phyloP scores from a whole-genome alignment of 2,888 invertebrate genomes.

The Timema podura region DNA sequence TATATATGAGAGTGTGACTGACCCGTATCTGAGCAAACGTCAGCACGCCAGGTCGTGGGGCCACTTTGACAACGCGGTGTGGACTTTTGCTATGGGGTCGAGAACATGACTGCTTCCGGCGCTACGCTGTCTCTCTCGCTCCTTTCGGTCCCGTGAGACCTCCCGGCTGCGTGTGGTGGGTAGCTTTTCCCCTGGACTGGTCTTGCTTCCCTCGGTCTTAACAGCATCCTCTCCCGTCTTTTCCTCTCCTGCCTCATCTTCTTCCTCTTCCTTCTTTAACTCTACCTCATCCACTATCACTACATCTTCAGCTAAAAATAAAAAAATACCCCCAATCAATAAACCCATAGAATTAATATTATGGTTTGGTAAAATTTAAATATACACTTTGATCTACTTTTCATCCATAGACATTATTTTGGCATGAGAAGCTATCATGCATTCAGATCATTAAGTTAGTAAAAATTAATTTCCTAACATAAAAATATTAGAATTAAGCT shows the following conservation, averaged over 20 bases:
- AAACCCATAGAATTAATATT: too few species aligned
- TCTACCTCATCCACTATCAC: background rate
- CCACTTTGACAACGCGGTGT: slow-evolving; percentile 15
- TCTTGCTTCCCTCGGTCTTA: slow-evolving; percentile 47
- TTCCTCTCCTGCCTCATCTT: slow-evolving; percentile 41
- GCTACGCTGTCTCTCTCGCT: slow-evolving; percentile 25
- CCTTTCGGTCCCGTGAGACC: slow-evolving; percentile 15
- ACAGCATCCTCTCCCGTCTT: slow-evolving; percentile 44
- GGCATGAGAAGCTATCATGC: too few species aligned
- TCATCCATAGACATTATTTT: too few species aligned
- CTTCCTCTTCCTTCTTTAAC: slow-evolving; percentile 16
- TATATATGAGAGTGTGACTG: slow-evolving; percentile 38
- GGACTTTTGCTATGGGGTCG: slow-evolving; percentile 26
- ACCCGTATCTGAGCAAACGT: slow-evolving; percentile 79
- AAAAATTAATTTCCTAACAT: too few species aligned
- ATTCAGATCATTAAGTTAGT: too few species aligned
- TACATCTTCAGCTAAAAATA: background rate
- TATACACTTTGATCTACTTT: too few species aligned
- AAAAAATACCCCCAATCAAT: too few species aligned
- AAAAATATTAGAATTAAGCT: too few species aligned
- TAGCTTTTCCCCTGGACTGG: slow-evolving; percentile 41
- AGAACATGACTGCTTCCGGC: slow-evolving; percentile 27
- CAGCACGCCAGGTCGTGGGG: slow-evolving; percentile 58
- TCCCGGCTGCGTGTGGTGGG: slow-evolving; percentile 21
- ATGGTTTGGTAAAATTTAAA: too few species aligned